Percentiles rank a stretch among this genome's conserved stretches.
These are phyloP conservation scores for Hippopotamyrus pictus DNA, from an alignment of 2,797 vertebrate species.

Conservation along the genomic window DNA sequence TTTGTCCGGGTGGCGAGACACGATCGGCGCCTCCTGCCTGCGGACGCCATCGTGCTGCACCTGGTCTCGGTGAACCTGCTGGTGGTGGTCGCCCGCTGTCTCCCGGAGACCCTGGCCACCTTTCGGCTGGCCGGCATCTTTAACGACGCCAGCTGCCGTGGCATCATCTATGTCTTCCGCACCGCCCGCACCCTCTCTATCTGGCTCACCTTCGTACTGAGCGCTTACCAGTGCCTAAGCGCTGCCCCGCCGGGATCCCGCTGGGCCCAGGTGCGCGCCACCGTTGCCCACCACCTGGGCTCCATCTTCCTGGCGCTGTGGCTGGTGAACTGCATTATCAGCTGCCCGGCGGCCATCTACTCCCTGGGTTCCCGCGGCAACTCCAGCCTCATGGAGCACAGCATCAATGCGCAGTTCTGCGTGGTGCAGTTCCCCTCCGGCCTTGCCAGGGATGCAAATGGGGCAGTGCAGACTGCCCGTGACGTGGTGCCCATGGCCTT, in stretches of 20 bases:
- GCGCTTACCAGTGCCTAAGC: constrained; percentile 61
- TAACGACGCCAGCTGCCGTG: constrained; percentile 51
- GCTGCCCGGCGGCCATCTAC: constrained; percentile 44
- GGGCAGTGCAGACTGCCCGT: constrained; percentile 52
- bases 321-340: constrained; percentile 56
- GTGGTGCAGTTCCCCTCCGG: constrained; percentile 53
- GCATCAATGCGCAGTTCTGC: constrained; percentile 61
- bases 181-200: constrained; percentile 61
- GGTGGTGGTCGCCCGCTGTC: constrained; percentile 57
- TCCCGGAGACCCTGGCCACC: constrained; percentile 58
- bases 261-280: constrained; percentile 42
- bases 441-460: constrained; percentile 46
- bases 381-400: constrained; percentile 34
- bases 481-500: constrained; percentile 63
- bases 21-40: constrained; percentile 52
- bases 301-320: constrained; percentile 54
- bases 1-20: constrained; percentile 47
- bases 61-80: constrained; percentile 57
- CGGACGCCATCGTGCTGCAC: constrained; percentile 62
- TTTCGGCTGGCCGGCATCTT: constrained; percentile 50
- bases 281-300: constrained; percentile 40
- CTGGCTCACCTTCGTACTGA: constrained; percentile 67
- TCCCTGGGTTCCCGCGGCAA: constrained; percentile 38
- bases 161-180: constrained; percentile 61
- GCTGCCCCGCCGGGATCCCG: constrained; percentile 55